phyloP scores from a whole-genome alignment of 2,888 invertebrate genomes.

The Teinopalpus imperialis region DNA sequence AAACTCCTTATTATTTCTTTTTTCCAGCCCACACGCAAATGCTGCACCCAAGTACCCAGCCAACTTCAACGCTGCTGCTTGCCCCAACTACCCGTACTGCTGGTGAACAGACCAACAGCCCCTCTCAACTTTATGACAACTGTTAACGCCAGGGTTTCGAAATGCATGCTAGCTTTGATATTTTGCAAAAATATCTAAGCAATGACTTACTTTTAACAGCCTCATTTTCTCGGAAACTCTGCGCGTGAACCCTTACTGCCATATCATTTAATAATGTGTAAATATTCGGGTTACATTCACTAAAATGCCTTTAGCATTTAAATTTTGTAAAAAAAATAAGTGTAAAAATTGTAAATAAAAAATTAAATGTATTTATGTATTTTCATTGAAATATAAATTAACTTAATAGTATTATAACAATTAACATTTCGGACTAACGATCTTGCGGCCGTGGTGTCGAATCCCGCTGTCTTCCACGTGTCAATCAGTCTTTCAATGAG shows the following conservation, averaged over 20 bases:
- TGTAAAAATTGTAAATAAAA: constrained; percentile 49
- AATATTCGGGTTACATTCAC: constrained; percentile 30
- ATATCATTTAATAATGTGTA: constrained; percentile 32
- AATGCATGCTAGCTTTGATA: constrained; percentile 27
- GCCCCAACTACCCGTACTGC: constrained; percentile 84
- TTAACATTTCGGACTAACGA: too few species aligned
- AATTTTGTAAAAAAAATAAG: constrained; percentile 39
- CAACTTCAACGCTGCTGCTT: constrained; percentile 73
- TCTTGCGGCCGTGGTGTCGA: too few species aligned
- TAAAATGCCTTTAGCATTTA: constrained; percentile 38
- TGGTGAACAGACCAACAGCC: constrained; percentile 39
- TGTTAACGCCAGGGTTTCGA: constrained; percentile 35
- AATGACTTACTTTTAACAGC: constrained; percentile 19
- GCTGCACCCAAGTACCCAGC: constrained; percentile 75
- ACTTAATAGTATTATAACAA: too few species aligned
- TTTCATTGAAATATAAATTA: constrained; percentile 22
- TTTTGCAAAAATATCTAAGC: constrained; percentile 27
- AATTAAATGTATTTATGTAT: constrained; percentile 29
- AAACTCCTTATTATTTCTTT: constrained; percentile 21
- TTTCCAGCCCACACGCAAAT: constrained; percentile 50
- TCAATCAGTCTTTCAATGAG: too few species aligned
- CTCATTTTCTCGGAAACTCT: constrained; percentile 34
- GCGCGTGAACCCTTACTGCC: constrained; percentile 32
- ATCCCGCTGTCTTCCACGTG: too few species aligned
- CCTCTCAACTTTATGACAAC: constrained; percentile 28